These are phyloP conservation scores for Ophion costatus DNA, from an alignment of 2,888 invertebrate species.

Conservation along the genomic window DNA sequence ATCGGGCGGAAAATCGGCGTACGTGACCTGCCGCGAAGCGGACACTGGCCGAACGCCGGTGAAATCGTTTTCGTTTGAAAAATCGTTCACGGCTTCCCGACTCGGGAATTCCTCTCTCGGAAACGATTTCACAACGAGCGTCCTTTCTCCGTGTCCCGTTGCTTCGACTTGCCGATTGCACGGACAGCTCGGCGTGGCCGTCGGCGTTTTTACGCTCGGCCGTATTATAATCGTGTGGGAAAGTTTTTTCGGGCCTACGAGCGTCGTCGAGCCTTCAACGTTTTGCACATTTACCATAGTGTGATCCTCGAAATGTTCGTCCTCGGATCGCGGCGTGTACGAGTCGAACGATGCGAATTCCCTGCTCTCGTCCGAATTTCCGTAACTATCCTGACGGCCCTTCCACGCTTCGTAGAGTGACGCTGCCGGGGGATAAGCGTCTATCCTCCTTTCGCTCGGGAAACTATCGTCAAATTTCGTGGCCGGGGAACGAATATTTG, in stretches of 20 bases:
- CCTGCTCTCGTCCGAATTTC: conserved; percentile 8
- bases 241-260: conserved; percentile 48
- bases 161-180: conserved; percentile 24
- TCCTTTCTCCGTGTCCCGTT: conserved; percentile 16
- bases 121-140: conserved; percentile 20
- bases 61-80: conserved; percentile 53
- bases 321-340: neutral
- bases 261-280: conserved; percentile 8
- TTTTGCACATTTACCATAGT: conserved; percentile 12
- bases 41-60: conserved; percentile 60
- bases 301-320: conserved; percentile 11
- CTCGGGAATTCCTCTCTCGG: conserved; percentile 28
- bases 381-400: conserved; percentile 37
- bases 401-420: conserved; percentile 66
- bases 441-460: neutral
- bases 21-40: conserved; percentile 60
- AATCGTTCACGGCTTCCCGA: conserved; percentile 32
- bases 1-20: conserved; percentile 65
- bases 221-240: conserved; percentile 62
- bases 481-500: neutral
- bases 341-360: conserved; percentile 11
- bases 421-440: conserved; percentile 36
- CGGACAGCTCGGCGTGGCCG: conserved; percentile 22
- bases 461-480: neutral
- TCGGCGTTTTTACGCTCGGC: conserved; percentile 34